Evolutionary conservation across 2,113 vertebrate species (phyloP).

Genomic region (Oplegnathus fasciatus): DNA sequence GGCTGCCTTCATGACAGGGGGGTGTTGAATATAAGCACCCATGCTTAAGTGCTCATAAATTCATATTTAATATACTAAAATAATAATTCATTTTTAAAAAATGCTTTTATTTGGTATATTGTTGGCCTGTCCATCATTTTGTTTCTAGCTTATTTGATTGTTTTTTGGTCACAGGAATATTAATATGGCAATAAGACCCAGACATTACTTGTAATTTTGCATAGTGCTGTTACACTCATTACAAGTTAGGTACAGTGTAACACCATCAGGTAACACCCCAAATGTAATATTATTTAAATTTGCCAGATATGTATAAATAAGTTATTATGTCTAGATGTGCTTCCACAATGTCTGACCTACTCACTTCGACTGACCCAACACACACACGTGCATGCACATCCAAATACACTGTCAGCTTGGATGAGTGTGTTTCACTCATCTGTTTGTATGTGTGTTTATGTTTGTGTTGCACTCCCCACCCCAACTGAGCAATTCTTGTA

Average conservation of each 20-base stretch:
- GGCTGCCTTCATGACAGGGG: not conserved
- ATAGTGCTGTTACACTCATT: not conserved
- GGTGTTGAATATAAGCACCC: no score
- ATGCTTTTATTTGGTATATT: no score
- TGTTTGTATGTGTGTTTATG: slow-evolving; percentile 48
- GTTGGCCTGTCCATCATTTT: no score
- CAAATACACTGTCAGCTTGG: not conserved
- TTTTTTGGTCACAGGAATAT: not conserved
- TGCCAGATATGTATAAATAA: not conserved
- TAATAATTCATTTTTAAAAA: no score
- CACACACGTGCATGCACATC: not conserved
- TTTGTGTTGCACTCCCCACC: slow-evolving; percentile 43
- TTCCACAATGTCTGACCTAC: not conserved
- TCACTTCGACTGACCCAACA: not conserved
- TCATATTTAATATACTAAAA: no score
- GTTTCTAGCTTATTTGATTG: no score
- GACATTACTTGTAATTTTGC: not conserved
- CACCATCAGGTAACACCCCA: not conserved
- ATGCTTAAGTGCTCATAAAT: no score
- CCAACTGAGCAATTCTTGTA: slow-evolving; percentile 69
- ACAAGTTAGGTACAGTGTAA: no score
- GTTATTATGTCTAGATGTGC: not conserved
- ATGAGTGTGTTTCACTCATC: slow-evolving; percentile 12
- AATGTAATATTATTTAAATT: not conserved
- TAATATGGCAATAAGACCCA: not conserved